Evolutionary conservation across 1,140 invertebrate species (phyloP).

Genomic region (Olivierus martensii): DNA sequence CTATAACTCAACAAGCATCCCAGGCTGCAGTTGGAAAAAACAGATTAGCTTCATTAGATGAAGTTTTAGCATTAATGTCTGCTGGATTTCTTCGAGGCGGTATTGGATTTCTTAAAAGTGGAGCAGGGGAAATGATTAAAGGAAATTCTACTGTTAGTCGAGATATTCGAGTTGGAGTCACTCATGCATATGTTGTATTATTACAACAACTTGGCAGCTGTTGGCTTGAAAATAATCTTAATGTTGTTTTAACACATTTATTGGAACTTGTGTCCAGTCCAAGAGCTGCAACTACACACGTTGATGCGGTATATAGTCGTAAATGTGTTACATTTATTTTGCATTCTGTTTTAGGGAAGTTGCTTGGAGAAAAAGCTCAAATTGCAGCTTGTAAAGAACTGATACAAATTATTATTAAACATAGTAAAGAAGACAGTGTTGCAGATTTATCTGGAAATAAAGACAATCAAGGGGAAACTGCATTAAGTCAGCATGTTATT

Average conservation of each 20-base stretch:
- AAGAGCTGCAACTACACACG: conserved; percentile 83
- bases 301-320: conserved; percentile 93
- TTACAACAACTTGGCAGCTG: conserved; percentile 76
- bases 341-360: conserved; percentile 73
- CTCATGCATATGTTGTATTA: conserved; percentile 87
- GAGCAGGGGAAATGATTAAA: conserved; percentile 87
- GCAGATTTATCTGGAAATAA: conserved; percentile 8
- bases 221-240: conserved; percentile 89
- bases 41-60: conserved; percentile 65
- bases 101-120: conserved; percentile 82
- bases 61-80: conserved; percentile 79
- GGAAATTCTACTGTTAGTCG: conserved; percentile 79
- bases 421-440: conserved; percentile 55
- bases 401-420: conserved; percentile 75
- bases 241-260: conserved; percentile 68
- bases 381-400: conserved; percentile 85
- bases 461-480: conserved; percentile 32
- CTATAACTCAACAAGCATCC: conserved; percentile 52
- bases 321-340: conserved; percentile 96
- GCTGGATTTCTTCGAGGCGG: conserved; percentile 90
- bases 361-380: conserved; percentile 93
- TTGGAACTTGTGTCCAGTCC: conserved; percentile 78
- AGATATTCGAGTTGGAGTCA: conserved; percentile 90
- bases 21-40: conserved; percentile 20
- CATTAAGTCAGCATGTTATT: conserved; percentile 86